Percentiles rank a stretch among this genome's conserved stretches.
phyloP scores from a whole-genome alignment of 2,888 invertebrate species.

The Tenthredo distinguenda region DNA sequence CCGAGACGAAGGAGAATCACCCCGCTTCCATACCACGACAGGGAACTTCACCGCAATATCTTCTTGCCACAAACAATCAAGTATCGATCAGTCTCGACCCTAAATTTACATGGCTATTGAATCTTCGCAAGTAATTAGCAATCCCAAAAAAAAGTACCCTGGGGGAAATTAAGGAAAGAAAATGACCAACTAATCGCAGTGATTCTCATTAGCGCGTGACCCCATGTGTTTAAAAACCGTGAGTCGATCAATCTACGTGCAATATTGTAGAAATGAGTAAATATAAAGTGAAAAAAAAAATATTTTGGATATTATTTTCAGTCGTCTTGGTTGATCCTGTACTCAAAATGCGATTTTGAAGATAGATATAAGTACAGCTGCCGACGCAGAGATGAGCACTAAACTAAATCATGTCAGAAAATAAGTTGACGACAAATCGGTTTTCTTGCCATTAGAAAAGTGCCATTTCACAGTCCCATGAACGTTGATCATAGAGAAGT shows the following conservation, averaged over 20 bases:
- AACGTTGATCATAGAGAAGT: slow-evolving; percentile 16
- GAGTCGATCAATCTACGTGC: too few relatives aligned
- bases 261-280: background rate
- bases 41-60: slow-evolving; percentile 49
- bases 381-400: background rate
- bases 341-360: background rate
- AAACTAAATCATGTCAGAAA: background rate
- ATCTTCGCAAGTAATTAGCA: background rate
- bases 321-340: background rate
- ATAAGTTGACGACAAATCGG: slow-evolving; percentile 16
- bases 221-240: too few relatives aligned
- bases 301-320: too few relatives aligned
- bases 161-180: background rate
- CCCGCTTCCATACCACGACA: slow-evolving; percentile 14
- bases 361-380: background rate
- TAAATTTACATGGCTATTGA: slow-evolving; percentile 9
- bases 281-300: background rate
- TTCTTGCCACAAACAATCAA: slow-evolving; percentile 41
- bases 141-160: background rate
- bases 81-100: slow-evolving; percentile 42
- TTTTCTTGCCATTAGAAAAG: slow-evolving; percentile 11
- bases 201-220: too few relatives aligned
- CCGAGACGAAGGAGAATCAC: slow-evolving; percentile 51
- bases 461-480: slow-evolving; percentile 1
- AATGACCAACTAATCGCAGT: background rate